Evolutionary conservation across 2,797 vertebrate species (phyloP).

Genomic region (Macropodus opercularis): DNA sequence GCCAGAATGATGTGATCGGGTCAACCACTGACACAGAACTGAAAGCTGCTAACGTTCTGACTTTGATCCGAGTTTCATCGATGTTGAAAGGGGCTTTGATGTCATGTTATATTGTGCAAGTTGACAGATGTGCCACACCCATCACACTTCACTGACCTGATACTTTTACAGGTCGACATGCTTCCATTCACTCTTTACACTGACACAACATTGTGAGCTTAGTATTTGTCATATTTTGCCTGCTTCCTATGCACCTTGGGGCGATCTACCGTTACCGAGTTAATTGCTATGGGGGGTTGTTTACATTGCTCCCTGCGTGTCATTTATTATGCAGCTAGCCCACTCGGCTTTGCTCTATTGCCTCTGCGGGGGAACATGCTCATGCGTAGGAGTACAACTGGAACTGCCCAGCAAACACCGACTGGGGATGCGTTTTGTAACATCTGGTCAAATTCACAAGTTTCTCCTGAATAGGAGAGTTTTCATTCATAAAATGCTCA

Average conservation of each 20-base stretch:
- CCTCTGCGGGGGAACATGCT: neutral
- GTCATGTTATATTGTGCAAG: slow-evolving; percentile 17
- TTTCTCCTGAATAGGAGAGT: neutral
- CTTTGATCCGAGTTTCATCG: slow-evolving; percentile 35
- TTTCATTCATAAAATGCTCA: neutral
- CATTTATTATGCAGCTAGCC: slow-evolving; percentile 1
- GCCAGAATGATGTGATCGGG: neutral
- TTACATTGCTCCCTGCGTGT: neutral
- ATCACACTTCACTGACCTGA: slow-evolving; percentile 26
- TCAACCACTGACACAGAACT: slow-evolving; percentile 8
- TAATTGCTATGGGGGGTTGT: slow-evolving; percentile 12
- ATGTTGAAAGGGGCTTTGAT: slow-evolving; percentile 25
- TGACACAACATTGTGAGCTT: neutral
- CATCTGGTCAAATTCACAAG: neutral
- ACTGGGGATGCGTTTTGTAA: neutral
- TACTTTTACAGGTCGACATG: slow-evolving; percentile 16
- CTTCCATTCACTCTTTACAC: slow-evolving; percentile 1
- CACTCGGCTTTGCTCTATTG: slow-evolving; percentile 1
- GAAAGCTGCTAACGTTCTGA: slow-evolving; percentile 34
- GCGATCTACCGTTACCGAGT: neutral
- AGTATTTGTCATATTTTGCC: neutral
- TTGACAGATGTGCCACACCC: slow-evolving; percentile 12
- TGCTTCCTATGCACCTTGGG: neutral
- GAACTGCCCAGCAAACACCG: neutral
- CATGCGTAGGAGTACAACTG: neutral